Percentiles rank a stretch among this genome's conserved stretches.
These are phyloP conservation scores for Thymelicus sylvestris DNA, from an alignment of 2,888 invertebrate genomes.

Conservation along the genomic window DNA sequence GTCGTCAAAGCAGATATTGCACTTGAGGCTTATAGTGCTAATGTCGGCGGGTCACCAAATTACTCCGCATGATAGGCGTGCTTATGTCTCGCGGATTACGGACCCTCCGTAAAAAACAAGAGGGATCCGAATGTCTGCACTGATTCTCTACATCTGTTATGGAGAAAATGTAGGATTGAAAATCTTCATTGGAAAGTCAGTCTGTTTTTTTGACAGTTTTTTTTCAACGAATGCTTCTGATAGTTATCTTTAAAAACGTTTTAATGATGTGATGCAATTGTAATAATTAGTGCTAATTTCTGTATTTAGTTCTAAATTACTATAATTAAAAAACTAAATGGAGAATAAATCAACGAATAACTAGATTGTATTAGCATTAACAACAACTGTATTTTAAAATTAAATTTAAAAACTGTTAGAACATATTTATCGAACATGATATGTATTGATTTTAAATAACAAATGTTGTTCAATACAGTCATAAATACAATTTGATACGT, in stretches of 20 bases:
- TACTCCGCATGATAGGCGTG: conserved; percentile 77
- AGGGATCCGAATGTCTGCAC: conserved; percentile 63
- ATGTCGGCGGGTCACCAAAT: conserved; percentile 68
- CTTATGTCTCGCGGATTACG: conserved; percentile 68
- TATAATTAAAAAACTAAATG: no score
- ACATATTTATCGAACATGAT: no score
- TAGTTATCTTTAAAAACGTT: no score
- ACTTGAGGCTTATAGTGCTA: conserved; percentile 34
- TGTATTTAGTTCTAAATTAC: no score
- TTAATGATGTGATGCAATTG: no score
- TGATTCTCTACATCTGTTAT: conserved; percentile 53
- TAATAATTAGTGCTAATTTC: no score
- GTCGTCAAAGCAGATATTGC: conserved; percentile 7
- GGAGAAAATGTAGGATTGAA: conserved; percentile 5
- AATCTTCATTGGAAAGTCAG: conserved; percentile 1
- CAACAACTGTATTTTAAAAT: no score
- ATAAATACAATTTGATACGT: neutral
- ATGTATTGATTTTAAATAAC: no score
- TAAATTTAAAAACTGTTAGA: no score
- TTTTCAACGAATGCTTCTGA: neutral
- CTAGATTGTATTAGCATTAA: no score
- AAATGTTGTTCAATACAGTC: no score
- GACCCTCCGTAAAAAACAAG: conserved; percentile 82
- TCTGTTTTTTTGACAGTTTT: neutral
- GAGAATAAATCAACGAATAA: no score